Evolutionary conservation across 2,888 invertebrate genomes (phyloP).

Genomic region (Pristionchus entomophagus): DNA sequence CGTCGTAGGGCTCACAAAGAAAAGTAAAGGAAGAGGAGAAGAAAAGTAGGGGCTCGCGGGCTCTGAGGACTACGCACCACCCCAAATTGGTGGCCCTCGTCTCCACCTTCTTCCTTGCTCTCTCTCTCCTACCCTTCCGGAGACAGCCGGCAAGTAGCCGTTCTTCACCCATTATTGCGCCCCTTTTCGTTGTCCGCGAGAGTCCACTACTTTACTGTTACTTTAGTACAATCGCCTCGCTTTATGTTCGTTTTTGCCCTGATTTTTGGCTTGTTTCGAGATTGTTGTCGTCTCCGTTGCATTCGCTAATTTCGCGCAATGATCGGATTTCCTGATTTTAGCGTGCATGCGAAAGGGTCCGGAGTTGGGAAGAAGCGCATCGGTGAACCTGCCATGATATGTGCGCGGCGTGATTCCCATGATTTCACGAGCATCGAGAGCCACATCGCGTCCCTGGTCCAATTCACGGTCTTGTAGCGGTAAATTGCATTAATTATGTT

Average conservation of each 20-base stretch:
- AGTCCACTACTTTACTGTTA: slow-evolving; percentile 29
- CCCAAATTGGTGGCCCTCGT: neutral
- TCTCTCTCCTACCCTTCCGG: neutral
- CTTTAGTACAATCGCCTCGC: slow-evolving; percentile 9
- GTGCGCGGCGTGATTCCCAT: slow-evolving; percentile 1
- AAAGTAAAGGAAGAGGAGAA: slow-evolving; percentile 38
- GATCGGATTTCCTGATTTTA: neutral
- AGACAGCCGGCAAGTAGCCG: neutral
- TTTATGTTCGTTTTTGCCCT: no score
- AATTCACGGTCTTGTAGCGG: neutral
- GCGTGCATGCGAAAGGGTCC: neutral
- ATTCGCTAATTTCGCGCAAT: neutral
- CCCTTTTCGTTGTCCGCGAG: neutral
- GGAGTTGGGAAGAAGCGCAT: neutral
- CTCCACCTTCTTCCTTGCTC: neutral
- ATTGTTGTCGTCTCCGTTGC: neutral
- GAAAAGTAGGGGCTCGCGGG: slow-evolving; percentile 29
- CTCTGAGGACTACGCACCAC: no score
- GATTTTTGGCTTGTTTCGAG: neutral
- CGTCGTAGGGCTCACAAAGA: slow-evolving; percentile 18
- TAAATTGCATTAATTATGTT: neutral
- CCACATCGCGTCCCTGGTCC: slow-evolving; percentile 5
- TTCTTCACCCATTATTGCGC: slow-evolving; percentile 31
- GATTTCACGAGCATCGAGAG: slow-evolving; percentile 35
- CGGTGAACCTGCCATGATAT: slow-evolving; percentile 15